Evolutionary conservation across 2,797 vertebrate genomes (phyloP).

Genomic region (Malurus leucopterus): DNA sequence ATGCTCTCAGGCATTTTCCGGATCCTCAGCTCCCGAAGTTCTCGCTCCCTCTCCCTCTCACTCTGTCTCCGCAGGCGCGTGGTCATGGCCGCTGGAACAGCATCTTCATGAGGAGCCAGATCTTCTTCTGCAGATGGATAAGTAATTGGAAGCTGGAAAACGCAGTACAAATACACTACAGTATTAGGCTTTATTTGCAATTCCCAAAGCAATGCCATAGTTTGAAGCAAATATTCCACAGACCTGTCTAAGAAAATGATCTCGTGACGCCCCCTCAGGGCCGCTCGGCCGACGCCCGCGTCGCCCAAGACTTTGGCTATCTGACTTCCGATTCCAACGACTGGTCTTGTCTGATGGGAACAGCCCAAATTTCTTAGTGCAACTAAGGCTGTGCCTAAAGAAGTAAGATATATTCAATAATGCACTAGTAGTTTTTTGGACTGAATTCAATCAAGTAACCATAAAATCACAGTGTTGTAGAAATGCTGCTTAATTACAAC

Average conservation of each 20-base stretch:
- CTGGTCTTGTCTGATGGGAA: conserved; percentile 77
- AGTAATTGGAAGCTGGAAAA: conserved; percentile 80
- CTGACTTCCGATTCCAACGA: conserved; percentile 82
- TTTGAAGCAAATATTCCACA: conserved; percentile 68
- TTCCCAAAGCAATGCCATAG: conserved; percentile 53
- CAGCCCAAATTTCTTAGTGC: conserved; percentile 90
- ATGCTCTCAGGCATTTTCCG: conserved; percentile 79
- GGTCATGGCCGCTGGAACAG: conserved; percentile 81
- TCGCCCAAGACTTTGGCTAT: conserved; percentile 78
- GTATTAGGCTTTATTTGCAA: conserved; percentile 67
- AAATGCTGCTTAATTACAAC: neutral
- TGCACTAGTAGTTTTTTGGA: neutral
- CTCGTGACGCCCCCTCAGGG: conserved; percentile 82
- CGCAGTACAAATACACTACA: conserved; percentile 69
- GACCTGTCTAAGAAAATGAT: conserved; percentile 87
- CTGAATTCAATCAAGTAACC: neutral
- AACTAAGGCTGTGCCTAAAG: conserved; percentile 89
- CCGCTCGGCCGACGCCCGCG: conserved; percentile 83
- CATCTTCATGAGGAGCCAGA: conserved; percentile 73
- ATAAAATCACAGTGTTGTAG: neutral
- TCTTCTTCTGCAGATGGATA: conserved; percentile 81
- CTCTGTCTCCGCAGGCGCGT: conserved; percentile 84
- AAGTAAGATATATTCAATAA: conserved; percentile 51
- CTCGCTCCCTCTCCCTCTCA: conserved; percentile 76
- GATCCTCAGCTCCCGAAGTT: conserved; percentile 76